A percentile compares a stretch with the other conserved stretches of the same genome.
These are phyloP conservation scores for Fregata magnificens DNA, from an alignment of 2,113 vertebrate genomes.

Conservation along the genomic window DNA sequence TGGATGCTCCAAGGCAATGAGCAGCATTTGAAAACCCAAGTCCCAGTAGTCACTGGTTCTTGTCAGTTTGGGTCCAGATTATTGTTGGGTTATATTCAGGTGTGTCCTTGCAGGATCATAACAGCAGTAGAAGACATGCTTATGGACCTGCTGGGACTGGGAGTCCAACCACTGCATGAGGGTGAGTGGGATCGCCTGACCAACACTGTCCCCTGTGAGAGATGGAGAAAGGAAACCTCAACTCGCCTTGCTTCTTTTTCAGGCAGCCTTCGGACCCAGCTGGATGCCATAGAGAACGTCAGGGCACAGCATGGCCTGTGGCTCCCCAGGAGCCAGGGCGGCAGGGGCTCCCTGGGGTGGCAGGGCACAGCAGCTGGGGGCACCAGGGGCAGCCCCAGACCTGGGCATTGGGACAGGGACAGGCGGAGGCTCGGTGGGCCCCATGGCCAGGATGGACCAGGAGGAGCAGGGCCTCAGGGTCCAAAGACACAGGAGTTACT, in stretches of 20 bases:
- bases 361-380: background rate
- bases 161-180: background rate
- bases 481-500: background rate
- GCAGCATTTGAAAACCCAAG: background rate
- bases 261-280: background rate
- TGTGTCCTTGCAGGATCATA: background rate
- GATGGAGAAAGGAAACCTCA: background rate
- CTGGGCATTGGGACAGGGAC: background rate
- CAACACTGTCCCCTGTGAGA: background rate
- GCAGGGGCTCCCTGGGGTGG: accelerated
- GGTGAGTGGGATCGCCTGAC: background rate
- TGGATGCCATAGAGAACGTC: background rate
- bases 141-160: background rate
- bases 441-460: background rate
- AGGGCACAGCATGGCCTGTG: background rate
- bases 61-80: background rate
- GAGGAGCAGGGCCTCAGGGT: background rate
- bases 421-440: accelerated
- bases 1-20: background rate
- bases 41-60: background rate
- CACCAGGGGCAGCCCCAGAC: background rate
- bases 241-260: background rate
- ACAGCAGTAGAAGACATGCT: background rate
- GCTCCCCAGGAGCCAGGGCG: background rate
- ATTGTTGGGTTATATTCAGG: background rate